phyloP scores from a whole-genome alignment of 2,113 vertebrate genomes.

The Xenopus laevis region DNA sequence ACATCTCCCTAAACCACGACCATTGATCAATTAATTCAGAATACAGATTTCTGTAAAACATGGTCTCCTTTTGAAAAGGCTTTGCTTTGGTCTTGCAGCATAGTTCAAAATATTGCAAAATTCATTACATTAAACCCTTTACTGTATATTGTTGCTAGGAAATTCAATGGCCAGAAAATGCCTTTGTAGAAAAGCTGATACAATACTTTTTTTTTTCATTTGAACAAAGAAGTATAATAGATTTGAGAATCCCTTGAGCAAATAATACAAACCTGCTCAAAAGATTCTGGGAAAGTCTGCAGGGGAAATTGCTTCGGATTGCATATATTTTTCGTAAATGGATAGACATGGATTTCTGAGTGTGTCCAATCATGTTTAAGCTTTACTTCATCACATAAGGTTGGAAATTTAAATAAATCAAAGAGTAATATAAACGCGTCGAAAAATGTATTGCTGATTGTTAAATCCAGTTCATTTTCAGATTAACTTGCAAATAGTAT shows the following conservation, averaged over 20 bases:
- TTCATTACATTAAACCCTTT: too few species aligned
- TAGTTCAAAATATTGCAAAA: too few species aligned
- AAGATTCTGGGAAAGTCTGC: slow-evolving; percentile 21
- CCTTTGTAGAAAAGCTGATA: slow-evolving; percentile 26
- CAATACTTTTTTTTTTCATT: slow-evolving; percentile 29
- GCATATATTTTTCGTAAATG: not conserved
- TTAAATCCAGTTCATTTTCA: too few species aligned
- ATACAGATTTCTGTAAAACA: too few species aligned
- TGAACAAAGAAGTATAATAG: slow-evolving; percentile 38
- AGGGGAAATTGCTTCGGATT: not conserved
- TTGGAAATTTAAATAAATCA: slow-evolving; percentile 13
- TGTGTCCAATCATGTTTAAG: slow-evolving; percentile 6
- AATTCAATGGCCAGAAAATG: slow-evolving; percentile 23
- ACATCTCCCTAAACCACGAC: not conserved
- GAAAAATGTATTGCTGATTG: too few species aligned
- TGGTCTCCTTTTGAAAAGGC: too few species aligned
- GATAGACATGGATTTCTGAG: slow-evolving; percentile 24
- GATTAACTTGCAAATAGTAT: too few species aligned
- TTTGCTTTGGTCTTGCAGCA: too few species aligned
- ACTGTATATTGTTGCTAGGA: too few species aligned
- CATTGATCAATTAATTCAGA: not conserved
- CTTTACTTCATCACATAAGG: slow-evolving; percentile 10
- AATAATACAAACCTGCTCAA: slow-evolving; percentile 20
- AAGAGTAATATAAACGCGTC: too few species aligned
- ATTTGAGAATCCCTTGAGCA: slow-evolving; percentile 15